These are phyloP conservation scores for Paratrypauchen microcephalus DNA, from an alignment of 2,797 vertebrate genomes.

Conservation along the genomic window DNA sequence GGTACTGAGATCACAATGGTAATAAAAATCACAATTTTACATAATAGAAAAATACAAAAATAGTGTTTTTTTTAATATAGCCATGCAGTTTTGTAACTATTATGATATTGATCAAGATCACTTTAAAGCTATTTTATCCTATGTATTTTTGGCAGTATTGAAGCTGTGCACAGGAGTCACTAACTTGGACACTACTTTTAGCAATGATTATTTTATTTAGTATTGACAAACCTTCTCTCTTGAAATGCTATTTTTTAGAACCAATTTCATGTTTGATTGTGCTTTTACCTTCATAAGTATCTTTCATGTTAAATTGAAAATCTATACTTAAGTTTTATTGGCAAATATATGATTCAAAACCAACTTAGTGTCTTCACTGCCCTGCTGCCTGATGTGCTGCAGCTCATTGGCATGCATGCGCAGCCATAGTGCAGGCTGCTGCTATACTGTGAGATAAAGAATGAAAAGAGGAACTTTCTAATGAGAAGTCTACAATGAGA, in stretches of 20 bases:
- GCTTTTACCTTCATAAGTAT: too few relatives aligned
- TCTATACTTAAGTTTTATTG: too few relatives aligned
- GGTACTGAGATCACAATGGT: neutral
- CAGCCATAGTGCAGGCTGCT: slow-evolving; percentile 36
- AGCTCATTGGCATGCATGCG: slow-evolving; percentile 50
- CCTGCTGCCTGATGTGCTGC: slow-evolving; percentile 30
- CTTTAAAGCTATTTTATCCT: neutral
- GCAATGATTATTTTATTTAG: too few relatives aligned
- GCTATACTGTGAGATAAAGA: slow-evolving; percentile 15
- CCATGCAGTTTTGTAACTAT: neutral
- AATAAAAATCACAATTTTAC: neutral
- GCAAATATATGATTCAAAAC: neutral
- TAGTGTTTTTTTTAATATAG: neutral
- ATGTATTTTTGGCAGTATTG: too few relatives aligned
- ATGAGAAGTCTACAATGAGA: slow-evolving; percentile 20
- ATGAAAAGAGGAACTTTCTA: slow-evolving; percentile 20
- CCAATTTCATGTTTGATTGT: too few relatives aligned
- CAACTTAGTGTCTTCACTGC: neutral
- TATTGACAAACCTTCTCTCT: too few relatives aligned
- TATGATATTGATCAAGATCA: neutral
- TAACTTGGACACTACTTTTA: too few relatives aligned
- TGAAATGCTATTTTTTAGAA: too few relatives aligned
- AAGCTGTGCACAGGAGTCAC: too few relatives aligned
- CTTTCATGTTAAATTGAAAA: too few relatives aligned
- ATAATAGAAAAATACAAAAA: neutral